Base-by-base conservation (phyloP, 2,797 vertebrate genomes). In the Xyrichtys novacula region DNA sequence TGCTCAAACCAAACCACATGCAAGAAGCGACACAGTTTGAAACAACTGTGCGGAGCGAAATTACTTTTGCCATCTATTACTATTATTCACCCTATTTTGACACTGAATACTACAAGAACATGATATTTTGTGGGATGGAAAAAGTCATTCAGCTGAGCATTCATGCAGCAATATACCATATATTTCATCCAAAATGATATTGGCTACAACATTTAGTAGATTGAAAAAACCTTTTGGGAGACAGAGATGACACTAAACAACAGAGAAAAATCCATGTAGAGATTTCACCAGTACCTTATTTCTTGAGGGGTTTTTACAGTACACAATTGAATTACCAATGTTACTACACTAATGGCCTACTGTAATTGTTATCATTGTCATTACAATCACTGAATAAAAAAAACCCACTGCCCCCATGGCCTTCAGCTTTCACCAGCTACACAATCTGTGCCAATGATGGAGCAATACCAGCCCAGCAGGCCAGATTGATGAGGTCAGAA, bases 401-500 rank as follows among this genome's bases (percentile, higher is more conserved):
- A n/a, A n/a, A n/a, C n/a, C n/a, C n/a, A n/a, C n/a, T n/a, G n/a
- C n/a, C n/a, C n/a, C 32, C n/a, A 23, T 28, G 31, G 25, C 53
- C 10, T 55, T n/a, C n/a, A n/a, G n/a, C 9, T 10, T 12, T 3
- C 32, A 4, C 38, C 38, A 17, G 17, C 38, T 15, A n/a, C 38
- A 38, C 12, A 17, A 14, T 5, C n/a, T 15, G 1, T 3, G 29
- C 19, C 14, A 36, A 40, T 19, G 17, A 40, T 3, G 2, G n/a
- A 3, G 17, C 1, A 1, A 74, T 26, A 65, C 25, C 17, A 39
- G 36, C 62, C 72, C 42, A 32, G 25, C 42, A 71, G 53, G 49
- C 16, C 9, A 78, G 34, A 78, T 39, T 3, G 34, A 78, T 42
- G 34, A 46, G 76, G 81, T 63, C 63, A 63, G 14, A 5, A 14